Percentiles rank a stretch among this genome's conserved stretches.
These are phyloP conservation scores for Monochamus alternatus DNA, from an alignment of 2,888 invertebrate genomes.

Conservation along the genomic window DNA sequence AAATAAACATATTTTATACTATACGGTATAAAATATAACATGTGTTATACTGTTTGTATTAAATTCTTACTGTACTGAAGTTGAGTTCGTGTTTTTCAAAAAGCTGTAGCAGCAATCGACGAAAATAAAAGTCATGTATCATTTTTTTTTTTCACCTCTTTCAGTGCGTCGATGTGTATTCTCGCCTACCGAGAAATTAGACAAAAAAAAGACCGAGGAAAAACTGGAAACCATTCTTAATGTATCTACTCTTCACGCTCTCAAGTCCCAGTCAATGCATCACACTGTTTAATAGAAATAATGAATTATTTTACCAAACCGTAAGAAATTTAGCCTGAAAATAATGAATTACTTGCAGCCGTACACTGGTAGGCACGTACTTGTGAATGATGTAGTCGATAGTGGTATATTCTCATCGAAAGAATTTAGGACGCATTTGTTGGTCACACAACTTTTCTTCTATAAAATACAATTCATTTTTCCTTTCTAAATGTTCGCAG, in stretches of 20 bases:
- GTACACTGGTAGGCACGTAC: slow-evolving; percentile 47
- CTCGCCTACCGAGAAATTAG: slow-evolving; percentile 26
- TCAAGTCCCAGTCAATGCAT: slow-evolving; percentile 19
- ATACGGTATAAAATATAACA: too few relatives aligned
- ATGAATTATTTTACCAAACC: slow-evolving; percentile 33
- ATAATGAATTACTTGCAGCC: slow-evolving; percentile 47
- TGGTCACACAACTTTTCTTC: too few relatives aligned
- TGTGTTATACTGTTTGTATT: too few relatives aligned
- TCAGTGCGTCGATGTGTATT: slow-evolving; percentile 28
- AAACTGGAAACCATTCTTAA: slow-evolving; percentile 29
- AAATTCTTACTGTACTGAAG: too few relatives aligned
- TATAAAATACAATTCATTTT: too few relatives aligned
- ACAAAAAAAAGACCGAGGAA: slow-evolving; percentile 1
- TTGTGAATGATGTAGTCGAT: slow-evolving; percentile 44
- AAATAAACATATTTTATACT: too few relatives aligned
- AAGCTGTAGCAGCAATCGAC: too few relatives aligned
- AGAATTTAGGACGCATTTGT: not conserved
- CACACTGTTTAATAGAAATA: slow-evolving; percentile 30
- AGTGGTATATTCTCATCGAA: slow-evolving; percentile 4
- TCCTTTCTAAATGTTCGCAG: too few relatives aligned
- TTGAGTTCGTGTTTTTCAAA: too few relatives aligned
- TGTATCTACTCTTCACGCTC: slow-evolving; percentile 26
- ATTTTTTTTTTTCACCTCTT: not conserved
- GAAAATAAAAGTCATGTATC: slow-evolving; percentile 10
- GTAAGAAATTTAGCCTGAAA: slow-evolving; percentile 39